Percentiles rank a stretch among this genome's conserved stretches.
Evolutionary conservation across 2,113 vertebrate species (phyloP).

Genomic region (Mus pahari): DNA sequence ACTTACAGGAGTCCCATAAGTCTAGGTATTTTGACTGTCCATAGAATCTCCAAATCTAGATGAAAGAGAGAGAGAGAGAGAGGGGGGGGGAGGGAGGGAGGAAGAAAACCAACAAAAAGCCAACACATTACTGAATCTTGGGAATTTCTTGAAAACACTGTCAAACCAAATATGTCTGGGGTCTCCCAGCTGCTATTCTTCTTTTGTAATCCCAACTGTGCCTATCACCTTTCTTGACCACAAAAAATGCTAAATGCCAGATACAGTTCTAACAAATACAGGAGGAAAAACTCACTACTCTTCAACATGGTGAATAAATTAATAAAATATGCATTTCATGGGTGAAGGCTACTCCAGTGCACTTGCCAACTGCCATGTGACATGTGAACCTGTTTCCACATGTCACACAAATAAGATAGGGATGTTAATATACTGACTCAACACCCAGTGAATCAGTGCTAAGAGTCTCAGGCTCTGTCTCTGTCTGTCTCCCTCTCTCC

Average conservation of each 20-base stretch:
- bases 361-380: background rate
- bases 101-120: background rate
- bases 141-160: background rate
- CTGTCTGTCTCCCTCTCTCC: background rate
- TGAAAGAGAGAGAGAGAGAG: background rate
- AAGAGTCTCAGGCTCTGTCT: background rate
- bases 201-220: background rate
- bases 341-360: background rate
- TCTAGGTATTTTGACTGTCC: background rate
- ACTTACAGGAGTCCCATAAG: background rate
- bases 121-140: background rate
- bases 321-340: background rate
- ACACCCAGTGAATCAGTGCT: background rate
- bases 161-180: background rate
- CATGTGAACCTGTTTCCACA: conserved; percentile 52
- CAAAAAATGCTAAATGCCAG: background rate
- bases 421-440: conserved; percentile 50
- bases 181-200: background rate
- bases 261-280: conserved; percentile 18
- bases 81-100: too few species aligned
- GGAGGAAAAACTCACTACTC: conserved; percentile 43
- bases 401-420: background rate
- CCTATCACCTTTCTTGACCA: background rate
- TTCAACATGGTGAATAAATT: conserved; percentile 5
- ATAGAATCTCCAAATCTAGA: conserved; percentile 8